A percentile compares a stretch with the other conserved stretches of the same genome.
phyloP scores from a whole-genome alignment of 1,140 invertebrate genomes.

The Cydia amplana region DNA sequence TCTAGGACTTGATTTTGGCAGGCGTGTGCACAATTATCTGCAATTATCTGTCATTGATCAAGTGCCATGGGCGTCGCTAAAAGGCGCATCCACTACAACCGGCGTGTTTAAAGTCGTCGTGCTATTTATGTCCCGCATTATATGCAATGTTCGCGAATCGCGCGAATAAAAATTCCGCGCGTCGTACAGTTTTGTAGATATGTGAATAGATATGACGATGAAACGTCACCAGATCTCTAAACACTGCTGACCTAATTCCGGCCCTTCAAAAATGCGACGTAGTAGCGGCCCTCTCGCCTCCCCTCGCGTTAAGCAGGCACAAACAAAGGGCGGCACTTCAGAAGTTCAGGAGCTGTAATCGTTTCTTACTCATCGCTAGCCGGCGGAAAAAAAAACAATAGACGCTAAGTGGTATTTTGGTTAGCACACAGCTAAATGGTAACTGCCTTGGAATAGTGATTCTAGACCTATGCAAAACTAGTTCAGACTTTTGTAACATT shows the following conservation, averaged over 20 bases:
- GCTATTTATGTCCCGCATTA: slow-evolving; percentile 22
- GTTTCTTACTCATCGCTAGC: slow-evolving; percentile 2
- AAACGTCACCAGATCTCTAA: slow-evolving; percentile 29
- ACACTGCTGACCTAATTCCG: slow-evolving; percentile 42
- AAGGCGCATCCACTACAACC: slow-evolving; percentile 24
- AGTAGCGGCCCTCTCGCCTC: slow-evolving; percentile 7
- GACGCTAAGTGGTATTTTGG: slow-evolving; percentile 7
- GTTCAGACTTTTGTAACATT: neutral
- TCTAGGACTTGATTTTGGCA: neutral
- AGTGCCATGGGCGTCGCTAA: slow-evolving; percentile 29
- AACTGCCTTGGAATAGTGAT: neutral
- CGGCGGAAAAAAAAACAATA: slow-evolving; percentile 8
- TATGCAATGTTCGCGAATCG: slow-evolving; percentile 19
- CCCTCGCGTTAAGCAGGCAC: neutral
- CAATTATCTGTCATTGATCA: slow-evolving; percentile 33
- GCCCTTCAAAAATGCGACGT: slow-evolving; percentile 34
- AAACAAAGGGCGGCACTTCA: neutral
- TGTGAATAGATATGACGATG: slow-evolving; percentile 2
- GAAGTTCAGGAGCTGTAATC: slow-evolving; percentile 6
- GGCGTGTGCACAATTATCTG: slow-evolving; percentile 7
- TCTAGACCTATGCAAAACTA: slow-evolving; percentile 8
- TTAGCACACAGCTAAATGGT: slow-evolving; percentile 4
- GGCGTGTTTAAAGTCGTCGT: slow-evolving; percentile 23
- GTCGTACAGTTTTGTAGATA: slow-evolving; percentile 2
- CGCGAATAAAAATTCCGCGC: slow-evolving; percentile 27